Percentiles rank a stretch among this genome's conserved stretches.
Conservation (phyloP, 2,888 invertebrate genomes). For the Clepsis dumicolana region DNA sequence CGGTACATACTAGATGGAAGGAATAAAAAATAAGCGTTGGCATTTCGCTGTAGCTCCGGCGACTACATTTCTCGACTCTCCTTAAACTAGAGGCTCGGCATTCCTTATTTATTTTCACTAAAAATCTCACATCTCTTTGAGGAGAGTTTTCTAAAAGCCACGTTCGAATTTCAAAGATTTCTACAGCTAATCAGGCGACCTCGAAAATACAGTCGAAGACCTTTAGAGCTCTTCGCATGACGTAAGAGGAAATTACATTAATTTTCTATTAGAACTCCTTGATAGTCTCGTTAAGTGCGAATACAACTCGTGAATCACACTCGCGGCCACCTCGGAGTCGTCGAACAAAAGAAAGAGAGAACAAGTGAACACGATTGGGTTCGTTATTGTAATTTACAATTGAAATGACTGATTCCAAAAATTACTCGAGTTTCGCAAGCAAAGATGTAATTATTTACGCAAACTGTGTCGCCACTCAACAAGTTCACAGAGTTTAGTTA, state of each 20-base stretch:
- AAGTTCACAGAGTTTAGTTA: slow-evolving; percentile 36
- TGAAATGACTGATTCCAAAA: slow-evolving; percentile 22
- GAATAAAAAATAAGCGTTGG: slow-evolving; percentile 25
- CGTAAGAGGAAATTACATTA: slow-evolving; percentile 40
- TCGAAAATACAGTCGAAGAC: slow-evolving; percentile 36
- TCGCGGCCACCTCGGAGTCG: slow-evolving; percentile 7
- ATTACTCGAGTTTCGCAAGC: slow-evolving; percentile 28
- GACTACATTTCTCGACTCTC: slow-evolving; percentile 41
- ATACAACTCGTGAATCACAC: slow-evolving; percentile 30
- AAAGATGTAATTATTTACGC: slow-evolving; percentile 33
- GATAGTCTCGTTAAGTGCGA: slow-evolving; percentile 32
- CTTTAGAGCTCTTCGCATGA: slow-evolving; percentile 25
- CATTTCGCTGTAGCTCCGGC: slow-evolving; percentile 35
- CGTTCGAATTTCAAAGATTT: slow-evolving; percentile 48
- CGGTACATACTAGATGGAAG: slow-evolving; percentile 10
- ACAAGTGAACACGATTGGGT: slow-evolving; percentile 9
- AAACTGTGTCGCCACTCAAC: slow-evolving; percentile 32
- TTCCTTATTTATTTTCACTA: slow-evolving; percentile 64
- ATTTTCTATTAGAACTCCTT: slow-evolving; percentile 34
- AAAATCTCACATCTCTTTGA: slow-evolving; percentile 67
- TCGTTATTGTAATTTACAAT: slow-evolving; percentile 8
- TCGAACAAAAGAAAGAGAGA: slow-evolving; percentile 23
- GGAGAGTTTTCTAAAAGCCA: slow-evolving; percentile 57
- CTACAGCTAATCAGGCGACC: slow-evolving; percentile 27
- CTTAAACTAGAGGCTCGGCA: slow-evolving; percentile 64